Conservation (phyloP, 2,113 vertebrate species). For the Formicarius rufipectus region DNA sequence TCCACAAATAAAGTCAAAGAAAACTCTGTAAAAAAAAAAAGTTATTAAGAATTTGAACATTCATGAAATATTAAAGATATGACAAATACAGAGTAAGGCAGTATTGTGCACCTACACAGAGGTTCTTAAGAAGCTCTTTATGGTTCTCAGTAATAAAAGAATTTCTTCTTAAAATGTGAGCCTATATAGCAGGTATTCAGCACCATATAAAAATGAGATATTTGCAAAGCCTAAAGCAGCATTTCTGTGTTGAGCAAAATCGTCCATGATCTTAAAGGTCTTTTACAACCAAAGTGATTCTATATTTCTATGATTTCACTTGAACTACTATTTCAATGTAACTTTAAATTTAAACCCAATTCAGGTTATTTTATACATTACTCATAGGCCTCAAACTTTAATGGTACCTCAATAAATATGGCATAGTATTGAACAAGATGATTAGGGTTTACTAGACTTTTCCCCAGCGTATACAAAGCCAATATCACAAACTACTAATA, state of each 20-base stretch:
- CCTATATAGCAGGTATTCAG: background rate
- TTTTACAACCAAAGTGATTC: background rate
- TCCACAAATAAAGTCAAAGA: background rate
- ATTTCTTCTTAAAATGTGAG: background rate
- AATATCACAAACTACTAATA: background rate
- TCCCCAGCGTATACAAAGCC: background rate
- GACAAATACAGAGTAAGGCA: background rate
- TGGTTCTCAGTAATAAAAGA: background rate
- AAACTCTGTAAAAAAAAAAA: background rate
- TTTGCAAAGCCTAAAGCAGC: background rate
- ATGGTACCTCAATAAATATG: background rate
- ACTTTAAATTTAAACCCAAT: background rate
- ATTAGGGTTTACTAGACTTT: background rate
- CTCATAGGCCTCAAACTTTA: background rate
- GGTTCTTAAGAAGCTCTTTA: background rate
- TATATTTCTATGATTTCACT: background rate
- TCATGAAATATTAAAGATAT: background rate
- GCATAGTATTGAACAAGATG: background rate
- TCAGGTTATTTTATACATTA: background rate
- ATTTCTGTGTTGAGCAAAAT: background rate
- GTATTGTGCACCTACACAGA: background rate
- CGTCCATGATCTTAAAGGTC: background rate
- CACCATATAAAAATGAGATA: background rate
- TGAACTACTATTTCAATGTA: background rate
- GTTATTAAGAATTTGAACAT: background rate